phyloP scores from a whole-genome alignment of 2,113 vertebrate genomes.

The Ceyx melanurus region DNA sequence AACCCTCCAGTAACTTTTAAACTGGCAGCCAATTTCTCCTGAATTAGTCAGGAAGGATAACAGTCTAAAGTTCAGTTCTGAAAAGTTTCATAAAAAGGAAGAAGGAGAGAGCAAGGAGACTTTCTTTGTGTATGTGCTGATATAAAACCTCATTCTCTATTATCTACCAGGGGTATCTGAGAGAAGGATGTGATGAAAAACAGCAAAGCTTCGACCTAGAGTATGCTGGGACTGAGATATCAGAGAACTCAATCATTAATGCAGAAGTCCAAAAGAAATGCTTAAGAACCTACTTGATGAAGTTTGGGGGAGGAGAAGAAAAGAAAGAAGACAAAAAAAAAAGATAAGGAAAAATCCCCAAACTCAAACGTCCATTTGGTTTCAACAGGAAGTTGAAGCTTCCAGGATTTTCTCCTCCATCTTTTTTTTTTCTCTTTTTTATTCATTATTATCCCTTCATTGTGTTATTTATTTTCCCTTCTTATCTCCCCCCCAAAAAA shows the following conservation, averaged over 20 bases:
- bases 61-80: neutral
- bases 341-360: neutral
- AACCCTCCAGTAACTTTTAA: neutral
- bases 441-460: neutral
- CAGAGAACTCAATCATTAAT: neutral
- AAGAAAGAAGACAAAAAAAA: neutral
- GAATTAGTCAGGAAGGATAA: neutral
- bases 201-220: neutral
- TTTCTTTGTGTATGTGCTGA: neutral
- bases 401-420: neutral
- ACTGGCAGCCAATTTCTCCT: neutral
- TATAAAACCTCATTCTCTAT: neutral
- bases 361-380: neutral
- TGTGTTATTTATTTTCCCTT: neutral
- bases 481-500: neutral
- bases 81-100: neutral
- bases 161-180: neutral
- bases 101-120: neutral
- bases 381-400: neutral
- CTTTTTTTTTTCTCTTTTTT: neutral
- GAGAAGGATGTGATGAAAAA: neutral
- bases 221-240: neutral
- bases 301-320: neutral
- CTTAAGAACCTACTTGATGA: neutral
- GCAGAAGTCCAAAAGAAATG: neutral